Percentiles rank a stretch among this genome's conserved stretches.
These are phyloP conservation scores for Peromyscus californicus DNA, from an alignment of 2,113 vertebrate genomes.

Conservation along the genomic window DNA sequence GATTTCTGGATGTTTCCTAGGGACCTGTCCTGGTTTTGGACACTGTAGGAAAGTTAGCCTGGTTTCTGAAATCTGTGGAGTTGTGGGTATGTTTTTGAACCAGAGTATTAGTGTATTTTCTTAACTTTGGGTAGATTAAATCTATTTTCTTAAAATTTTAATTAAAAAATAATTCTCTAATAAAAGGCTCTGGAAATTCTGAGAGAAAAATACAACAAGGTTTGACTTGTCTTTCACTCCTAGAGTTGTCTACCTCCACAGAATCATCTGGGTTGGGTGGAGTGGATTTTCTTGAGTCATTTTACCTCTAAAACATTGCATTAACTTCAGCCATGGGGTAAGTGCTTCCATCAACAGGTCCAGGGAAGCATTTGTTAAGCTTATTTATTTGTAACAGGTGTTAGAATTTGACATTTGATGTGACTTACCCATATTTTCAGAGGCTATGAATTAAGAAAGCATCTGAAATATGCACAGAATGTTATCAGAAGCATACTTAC, in stretches of 20 bases:
- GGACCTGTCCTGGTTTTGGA: background rate
- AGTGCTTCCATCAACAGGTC: background rate
- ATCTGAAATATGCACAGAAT: conserved; percentile 70
- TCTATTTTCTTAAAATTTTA: background rate
- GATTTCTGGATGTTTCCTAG: background rate
- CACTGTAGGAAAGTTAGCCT: background rate
- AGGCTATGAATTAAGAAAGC: conserved; percentile 68
- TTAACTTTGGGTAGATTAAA: conserved; percentile 37
- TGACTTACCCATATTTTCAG: conserved; percentile 58
- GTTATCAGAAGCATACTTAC: conserved; percentile 31
- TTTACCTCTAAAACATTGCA: background rate
- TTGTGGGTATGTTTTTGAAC: background rate
- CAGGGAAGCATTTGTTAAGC: conserved; percentile 50
- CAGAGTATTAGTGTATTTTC: background rate
- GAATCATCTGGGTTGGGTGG: background rate
- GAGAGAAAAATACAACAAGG: background rate
- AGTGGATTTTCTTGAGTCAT: background rate
- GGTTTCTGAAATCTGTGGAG: background rate
- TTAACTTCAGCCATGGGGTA: conserved; percentile 7
- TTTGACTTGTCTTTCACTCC: background rate
- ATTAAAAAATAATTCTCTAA: background rate
- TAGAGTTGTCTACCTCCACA: conserved; percentile 15
- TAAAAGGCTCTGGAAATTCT: background rate
- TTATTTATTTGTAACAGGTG: conserved; percentile 67
- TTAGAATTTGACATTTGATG: conserved; percentile 67